Conservation (phyloP, 2,888 invertebrate species). For the Empis stercorea region DNA sequence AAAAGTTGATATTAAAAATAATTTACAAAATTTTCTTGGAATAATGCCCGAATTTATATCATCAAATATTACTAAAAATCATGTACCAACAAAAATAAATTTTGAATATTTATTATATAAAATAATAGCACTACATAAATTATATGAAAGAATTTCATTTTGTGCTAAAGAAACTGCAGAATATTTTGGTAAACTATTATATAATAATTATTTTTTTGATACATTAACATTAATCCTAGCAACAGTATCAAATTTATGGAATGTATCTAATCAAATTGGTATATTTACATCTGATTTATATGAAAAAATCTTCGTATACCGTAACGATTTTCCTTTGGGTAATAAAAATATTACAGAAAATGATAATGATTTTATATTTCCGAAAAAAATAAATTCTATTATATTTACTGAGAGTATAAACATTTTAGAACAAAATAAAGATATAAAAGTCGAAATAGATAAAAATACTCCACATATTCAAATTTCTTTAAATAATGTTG, state of each 20-base stretch:
- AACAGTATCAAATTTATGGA: constrained; percentile 24
- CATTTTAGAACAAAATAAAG: too few species aligned
- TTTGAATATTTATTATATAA: constrained; percentile 26
- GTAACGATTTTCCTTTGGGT: constrained; percentile 19
- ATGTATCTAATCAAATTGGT: constrained; percentile 16
- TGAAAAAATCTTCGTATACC: constrained; percentile 15
- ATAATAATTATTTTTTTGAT: constrained; percentile 28
- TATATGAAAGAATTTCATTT: constrained; percentile 22
- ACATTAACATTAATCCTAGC: constrained; percentile 24
- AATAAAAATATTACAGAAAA: too few species aligned
- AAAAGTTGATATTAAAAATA: constrained; percentile 22
- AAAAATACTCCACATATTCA: too few species aligned
- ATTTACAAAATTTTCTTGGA: constrained; percentile 23
- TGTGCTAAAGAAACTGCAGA: constrained; percentile 24
- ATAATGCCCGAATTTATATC: constrained; percentile 4
- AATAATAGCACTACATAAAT: constrained; percentile 20
- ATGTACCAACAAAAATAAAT: constrained; percentile 23
- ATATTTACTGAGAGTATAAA: too few species aligned
- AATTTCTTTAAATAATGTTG: too few species aligned
- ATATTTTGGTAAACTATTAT: constrained; percentile 24
- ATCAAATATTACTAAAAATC: too few species aligned
- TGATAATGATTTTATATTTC: too few species aligned
- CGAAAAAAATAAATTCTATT: too few species aligned
- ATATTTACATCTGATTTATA: constrained; percentile 21
- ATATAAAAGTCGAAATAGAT: too few species aligned